Base-by-base conservation (phyloP, 2,797 vertebrate species). In the Dermochelys coriacea region DNA sequence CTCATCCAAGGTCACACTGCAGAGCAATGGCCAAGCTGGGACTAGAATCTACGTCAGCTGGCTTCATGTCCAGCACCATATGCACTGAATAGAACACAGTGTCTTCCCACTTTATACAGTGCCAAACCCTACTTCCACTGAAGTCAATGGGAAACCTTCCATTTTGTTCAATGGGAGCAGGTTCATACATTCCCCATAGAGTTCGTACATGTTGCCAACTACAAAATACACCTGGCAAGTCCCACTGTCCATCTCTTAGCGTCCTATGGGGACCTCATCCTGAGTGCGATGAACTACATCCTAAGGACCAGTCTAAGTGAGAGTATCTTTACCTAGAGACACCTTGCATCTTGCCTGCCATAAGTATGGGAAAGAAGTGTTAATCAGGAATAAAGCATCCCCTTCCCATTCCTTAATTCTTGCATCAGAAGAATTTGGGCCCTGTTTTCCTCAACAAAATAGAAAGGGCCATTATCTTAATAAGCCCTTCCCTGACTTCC, bases 41-140 rank as follows among this genome's bases (percentile, higher is more conserved):
- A 2, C 0, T 3, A 2, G 19, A 75, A 25, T 1, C 0, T 0
- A 18, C 18, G 5, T 93, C 41, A 27, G 90, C 31, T 47, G 47
- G 16, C 10, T 51, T 64, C 51, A 87, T 82, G 80, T 50, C 49
- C 92, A 87, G 82, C 49, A 5, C 12, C 21, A 18, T 10, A 27
- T 10, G 51, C 25, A 0, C 1, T 77, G 15, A 68, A 8, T 50
- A 47, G 41, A 82, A 18, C 41, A 45, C 25, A 45, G 15, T 19
- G 9, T 31, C 37, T 57, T 45, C 25, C 54, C 54, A 45, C 80
- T 59, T 82, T 47, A 31, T 18, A n/a, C 3, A 9, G 4, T 0
- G 0, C 18, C 85, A 93, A 90, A 84, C 61, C 11, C 84, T 85
- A 15, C 82, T 93, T 0, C 1, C 71, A 34, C 25, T 25, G 37